A percentile compares a stretch with the other conserved stretches of the same genome.
Evolutionary conservation across 2,113 vertebrate genomes (phyloP).

Genomic region (Pseudorectes ferrugineus): DNA sequence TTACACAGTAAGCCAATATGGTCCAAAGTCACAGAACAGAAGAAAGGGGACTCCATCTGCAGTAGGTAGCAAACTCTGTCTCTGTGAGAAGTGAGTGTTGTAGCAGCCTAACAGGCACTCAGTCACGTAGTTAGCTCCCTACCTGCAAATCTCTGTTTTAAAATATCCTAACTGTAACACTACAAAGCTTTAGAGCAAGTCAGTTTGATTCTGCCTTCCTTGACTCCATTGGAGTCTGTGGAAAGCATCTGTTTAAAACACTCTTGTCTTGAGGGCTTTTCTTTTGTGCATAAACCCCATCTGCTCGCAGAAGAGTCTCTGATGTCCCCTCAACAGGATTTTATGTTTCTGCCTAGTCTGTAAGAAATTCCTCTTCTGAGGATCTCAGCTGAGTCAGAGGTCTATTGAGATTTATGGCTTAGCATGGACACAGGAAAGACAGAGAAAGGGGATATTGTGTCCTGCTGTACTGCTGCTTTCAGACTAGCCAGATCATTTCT

Average conservation of each 20-base stretch:
- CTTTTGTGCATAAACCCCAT: neutral
- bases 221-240: neutral
- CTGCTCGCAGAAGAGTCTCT: neutral
- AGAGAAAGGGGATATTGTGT: neutral
- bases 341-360: neutral
- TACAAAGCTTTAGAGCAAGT: neutral
- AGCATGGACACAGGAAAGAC: neutral
- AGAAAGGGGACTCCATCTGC: neutral
- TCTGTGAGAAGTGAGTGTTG: neutral
- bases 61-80: neutral
- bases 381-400: neutral
- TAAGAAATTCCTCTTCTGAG: neutral
- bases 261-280: neutral
- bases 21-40: neutral
- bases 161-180: neutral
- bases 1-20: neutral
- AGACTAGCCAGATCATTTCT: neutral
- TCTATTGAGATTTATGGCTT: neutral
- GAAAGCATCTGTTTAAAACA: neutral
- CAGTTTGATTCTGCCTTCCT: neutral
- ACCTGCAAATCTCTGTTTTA: neutral
- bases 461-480: neutral
- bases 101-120: neutral
- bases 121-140: neutral
- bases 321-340: neutral